Evolutionary conservation across 2,113 vertebrate genomes (phyloP), one percentile per base, ranked within the genome.

Genomic region (Melanocharis versteri): DNA sequence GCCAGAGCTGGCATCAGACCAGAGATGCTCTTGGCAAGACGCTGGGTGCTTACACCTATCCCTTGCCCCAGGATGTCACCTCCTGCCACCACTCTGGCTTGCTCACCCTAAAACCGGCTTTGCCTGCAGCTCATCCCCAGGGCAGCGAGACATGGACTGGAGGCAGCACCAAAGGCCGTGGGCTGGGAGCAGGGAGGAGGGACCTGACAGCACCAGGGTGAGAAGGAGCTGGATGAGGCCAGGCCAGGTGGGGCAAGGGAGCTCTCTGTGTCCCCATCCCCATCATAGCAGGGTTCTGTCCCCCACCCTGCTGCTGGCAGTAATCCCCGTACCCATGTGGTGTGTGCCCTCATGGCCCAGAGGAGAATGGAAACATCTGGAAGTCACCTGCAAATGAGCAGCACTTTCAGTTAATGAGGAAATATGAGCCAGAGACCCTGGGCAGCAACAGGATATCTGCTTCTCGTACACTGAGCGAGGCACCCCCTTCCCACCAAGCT

Each of bases 361-460:
- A 90, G 60, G 65, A 95, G 85, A 95, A 92, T 93, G 80, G 91
- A 96, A 97, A 97, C 95, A 97, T 97, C 96, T 95, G 94, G 96
- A 96, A 95, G 81, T 97, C 78, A 68, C 96, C 86, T 83, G 18
- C 78, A 97, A 96, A 91, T 0, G 1, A 96, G 69, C 60, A 3
- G 83, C 7, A 9, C 81, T 96, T 89, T 81, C 86, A 82, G 81
- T 96, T 97, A 97, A 97, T 90, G 93, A 97, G 93, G 96, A 97
- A 97, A 97, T 84, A 92, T 92, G 94, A 97, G 94, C 77, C 11
- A 0, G 44, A 88, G 89, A 96, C 72, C 84, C 76, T 68, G 61
- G 89, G 94, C 93, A 95, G 94, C 82, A 95, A 89, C 84, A 96
- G 96, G 96, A 96, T 95, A 93, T 89, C 61, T 82, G 87, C 57